A percentile compares a stretch with the other conserved stretches of the same genome.
These are phyloP conservation scores for Hyles lineata DNA, from an alignment of 2,888 invertebrate genomes.

Conservation along the genomic window DNA sequence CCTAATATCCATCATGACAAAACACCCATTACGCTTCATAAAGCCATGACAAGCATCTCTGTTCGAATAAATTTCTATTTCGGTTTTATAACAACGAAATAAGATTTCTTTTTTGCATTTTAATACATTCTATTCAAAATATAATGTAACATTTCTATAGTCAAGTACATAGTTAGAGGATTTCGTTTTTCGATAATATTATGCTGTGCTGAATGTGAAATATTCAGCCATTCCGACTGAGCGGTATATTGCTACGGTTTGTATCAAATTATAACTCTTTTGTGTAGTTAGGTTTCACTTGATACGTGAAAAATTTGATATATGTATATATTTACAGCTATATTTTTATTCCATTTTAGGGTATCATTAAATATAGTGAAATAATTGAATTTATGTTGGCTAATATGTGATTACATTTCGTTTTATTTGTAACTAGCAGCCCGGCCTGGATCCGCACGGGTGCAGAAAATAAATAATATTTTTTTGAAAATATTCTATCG, in stretches of 20 bases:
- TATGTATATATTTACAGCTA: no score
- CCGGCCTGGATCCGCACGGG: no score
- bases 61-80: not conserved
- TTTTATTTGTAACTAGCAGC: no score
- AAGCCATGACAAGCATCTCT: no score
- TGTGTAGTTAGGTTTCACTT: not conserved
- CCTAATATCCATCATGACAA: no score
- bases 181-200: conserved; percentile 1
- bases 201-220: not conserved
- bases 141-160: not conserved
- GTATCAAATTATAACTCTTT: conserved; percentile 1
- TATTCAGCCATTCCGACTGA: not conserved
- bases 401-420: no score
- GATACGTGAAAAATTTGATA: not conserved
- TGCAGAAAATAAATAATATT: no score
- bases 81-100: not conserved
- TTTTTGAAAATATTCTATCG: no score
- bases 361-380: no score
- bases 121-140: not conserved
- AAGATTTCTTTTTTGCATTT: not conserved
- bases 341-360: no score
- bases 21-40: no score
- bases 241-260: conserved; percentile 5
- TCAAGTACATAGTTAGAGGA: not conserved
- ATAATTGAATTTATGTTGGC: no score